Percentiles rank a stretch among this genome's conserved stretches.
Evolutionary conservation across 2,113 vertebrate genomes (phyloP).

Genomic region (Catharus bicknelli): DNA sequence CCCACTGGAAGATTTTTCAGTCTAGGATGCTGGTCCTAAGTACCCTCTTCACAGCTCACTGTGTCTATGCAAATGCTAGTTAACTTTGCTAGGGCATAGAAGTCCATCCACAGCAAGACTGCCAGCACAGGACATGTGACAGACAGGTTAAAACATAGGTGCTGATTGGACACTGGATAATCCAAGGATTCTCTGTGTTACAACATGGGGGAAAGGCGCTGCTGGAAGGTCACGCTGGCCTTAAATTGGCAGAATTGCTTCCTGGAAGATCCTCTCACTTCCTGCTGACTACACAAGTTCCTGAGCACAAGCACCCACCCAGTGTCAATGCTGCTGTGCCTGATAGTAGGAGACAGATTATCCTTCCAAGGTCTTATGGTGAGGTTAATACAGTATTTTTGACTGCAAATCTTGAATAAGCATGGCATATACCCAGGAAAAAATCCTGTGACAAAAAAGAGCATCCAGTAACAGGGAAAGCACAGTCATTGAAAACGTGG

Average conservation of each 20-base stretch:
- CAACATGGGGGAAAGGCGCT: background rate
- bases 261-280: background rate
- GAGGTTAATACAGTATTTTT: background rate
- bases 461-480: background rate
- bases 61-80: background rate
- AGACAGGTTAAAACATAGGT: background rate
- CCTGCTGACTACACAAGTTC: background rate
- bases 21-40: background rate
- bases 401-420: background rate
- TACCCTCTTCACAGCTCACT: background rate
- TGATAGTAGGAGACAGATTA: background rate
- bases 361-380: background rate
- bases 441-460: background rate
- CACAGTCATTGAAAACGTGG: background rate
- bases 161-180: background rate
- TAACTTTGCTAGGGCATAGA: background rate
- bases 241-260: background rate
- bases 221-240: background rate
- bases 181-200: background rate
- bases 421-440: background rate
- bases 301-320: fast-evolving
- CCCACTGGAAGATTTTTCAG: background rate
- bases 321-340: background rate
- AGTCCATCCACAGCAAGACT: background rate
- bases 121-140: background rate